phyloP scores from a whole-genome alignment of 2,113 vertebrate species.

The Apteryx mantelli region DNA sequence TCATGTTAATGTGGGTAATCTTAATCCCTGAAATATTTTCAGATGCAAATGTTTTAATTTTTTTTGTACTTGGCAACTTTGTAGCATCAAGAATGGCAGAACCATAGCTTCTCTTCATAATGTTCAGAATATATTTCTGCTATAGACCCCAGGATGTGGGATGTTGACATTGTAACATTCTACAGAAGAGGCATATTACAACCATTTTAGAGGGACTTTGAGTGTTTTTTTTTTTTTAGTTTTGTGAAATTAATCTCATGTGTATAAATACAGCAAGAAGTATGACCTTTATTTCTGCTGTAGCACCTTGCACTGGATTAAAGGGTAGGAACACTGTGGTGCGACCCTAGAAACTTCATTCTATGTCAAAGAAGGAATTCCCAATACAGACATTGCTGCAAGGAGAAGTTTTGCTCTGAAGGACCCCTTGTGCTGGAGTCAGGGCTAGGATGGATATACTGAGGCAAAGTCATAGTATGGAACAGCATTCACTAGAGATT shows the following conservation, averaged over 20 bases:
- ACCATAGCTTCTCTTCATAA: neutral
- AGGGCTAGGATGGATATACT: neutral
- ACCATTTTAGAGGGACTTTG: neutral
- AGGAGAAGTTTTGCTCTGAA: neutral
- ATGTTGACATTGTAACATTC: neutral
- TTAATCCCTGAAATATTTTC: neutral
- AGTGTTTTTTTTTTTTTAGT: neutral
- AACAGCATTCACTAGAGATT: neutral
- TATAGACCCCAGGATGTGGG: neutral
- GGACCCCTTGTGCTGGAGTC: neutral
- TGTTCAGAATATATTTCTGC: neutral
- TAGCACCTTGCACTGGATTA: neutral
- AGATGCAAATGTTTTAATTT: neutral
- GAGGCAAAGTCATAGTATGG: neutral
- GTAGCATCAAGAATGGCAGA: neutral
- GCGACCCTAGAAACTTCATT: neutral
- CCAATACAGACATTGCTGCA: neutral
- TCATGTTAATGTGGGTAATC: neutral
- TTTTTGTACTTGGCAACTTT: neutral
- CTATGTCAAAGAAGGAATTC: neutral
- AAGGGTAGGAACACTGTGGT: neutral
- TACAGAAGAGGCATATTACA: rapidly evolving
- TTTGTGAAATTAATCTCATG: neutral
- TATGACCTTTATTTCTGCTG: neutral
- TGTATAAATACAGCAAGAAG: too few relatives aligned